A percentile compares a stretch with the other conserved stretches of the same genome.
These are phyloP conservation scores for Cladorhizidae sp. DNA, from an alignment of 37 sponge, comb jelly and placozoan species.

Conservation along the genomic window DNA sequence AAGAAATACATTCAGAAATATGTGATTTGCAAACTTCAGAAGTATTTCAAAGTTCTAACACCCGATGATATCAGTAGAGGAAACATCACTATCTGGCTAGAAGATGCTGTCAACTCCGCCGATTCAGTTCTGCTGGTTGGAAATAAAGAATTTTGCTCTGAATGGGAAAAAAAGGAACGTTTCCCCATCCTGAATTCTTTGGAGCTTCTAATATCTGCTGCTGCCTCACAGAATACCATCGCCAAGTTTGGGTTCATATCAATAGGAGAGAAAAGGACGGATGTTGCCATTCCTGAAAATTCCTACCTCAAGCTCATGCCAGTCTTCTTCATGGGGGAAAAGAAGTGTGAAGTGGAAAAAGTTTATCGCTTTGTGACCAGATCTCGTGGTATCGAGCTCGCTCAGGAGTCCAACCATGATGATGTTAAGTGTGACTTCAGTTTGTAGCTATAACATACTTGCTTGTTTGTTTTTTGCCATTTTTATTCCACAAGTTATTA, in stretches of 20 bases:
- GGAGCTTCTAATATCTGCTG: neutral
- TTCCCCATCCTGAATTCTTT: neutral
- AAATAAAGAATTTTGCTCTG: conserved; percentile 7
- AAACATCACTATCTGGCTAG: conserved; percentile 2
- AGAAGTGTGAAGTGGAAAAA: neutral
- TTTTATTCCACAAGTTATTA: no score
- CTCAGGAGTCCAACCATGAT: no score
- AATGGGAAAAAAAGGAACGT: conserved; percentile 12
- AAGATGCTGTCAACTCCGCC: neutral
- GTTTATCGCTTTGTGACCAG: neutral
- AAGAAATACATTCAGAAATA: neutral
- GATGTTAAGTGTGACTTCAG: no score
- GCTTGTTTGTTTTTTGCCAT: no score
- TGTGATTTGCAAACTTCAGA: neutral
- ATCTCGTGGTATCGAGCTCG: neutral
- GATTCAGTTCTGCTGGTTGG: conserved; percentile 20
- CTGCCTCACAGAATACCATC: neutral
- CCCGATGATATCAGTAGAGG: neutral
- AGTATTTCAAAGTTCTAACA: neutral
- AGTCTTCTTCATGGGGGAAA: neutral
- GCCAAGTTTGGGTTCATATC: neutral
- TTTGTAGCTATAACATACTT: no score
- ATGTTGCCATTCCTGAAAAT: neutral
- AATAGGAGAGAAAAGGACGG: neutral
- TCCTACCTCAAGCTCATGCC: conserved; percentile 5